These are phyloP conservation scores for Rhabdornis inornatus DNA, from an alignment of 2,113 vertebrate genomes.

Conservation along the genomic window DNA sequence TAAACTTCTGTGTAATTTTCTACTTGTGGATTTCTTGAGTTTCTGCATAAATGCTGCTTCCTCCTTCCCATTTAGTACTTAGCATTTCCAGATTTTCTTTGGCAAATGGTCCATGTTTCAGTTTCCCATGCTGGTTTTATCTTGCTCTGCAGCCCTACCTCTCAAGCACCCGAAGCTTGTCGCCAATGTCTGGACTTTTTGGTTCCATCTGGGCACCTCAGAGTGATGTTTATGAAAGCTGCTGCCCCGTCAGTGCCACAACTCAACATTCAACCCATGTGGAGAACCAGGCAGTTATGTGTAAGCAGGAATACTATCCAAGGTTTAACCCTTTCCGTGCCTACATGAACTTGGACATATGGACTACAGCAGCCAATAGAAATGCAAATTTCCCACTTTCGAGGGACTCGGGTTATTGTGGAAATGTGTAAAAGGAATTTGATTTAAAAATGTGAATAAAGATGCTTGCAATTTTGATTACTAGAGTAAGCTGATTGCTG, in stretches of 20 bases:
- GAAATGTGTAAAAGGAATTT: conserved; percentile 81
- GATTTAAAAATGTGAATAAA: conserved; percentile 85
- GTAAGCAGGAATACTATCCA: conserved; percentile 85
- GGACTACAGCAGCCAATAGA: conserved; percentile 90
- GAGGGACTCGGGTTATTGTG: conserved; percentile 94
- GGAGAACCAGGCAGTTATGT: conserved; percentile 82
- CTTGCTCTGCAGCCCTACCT: conserved; percentile 86
- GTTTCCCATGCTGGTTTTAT: background rate
- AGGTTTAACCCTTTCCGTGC: conserved; percentile 95
- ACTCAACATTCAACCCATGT: conserved; percentile 80
- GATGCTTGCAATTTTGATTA: conserved; percentile 76
- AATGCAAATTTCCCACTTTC: conserved; percentile 90
- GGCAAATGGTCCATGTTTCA: background rate
- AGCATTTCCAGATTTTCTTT: background rate
- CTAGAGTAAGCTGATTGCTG: conserved; percentile 79
- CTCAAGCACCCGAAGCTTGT: conserved; percentile 94
- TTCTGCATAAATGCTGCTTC: background rate
- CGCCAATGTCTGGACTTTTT: conserved; percentile 97
- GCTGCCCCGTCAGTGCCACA: conserved; percentile 80
- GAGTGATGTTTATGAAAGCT: conserved; percentile 87
- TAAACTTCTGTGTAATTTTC: background rate
- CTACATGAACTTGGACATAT: conserved; percentile 98
- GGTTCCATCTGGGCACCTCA: conserved; percentile 99
- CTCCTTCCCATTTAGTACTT: background rate
- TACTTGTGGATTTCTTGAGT: background rate